Evolutionary conservation across 2,888 invertebrate species (phyloP).

Genomic region (Scaptomyza polygonia): DNA sequence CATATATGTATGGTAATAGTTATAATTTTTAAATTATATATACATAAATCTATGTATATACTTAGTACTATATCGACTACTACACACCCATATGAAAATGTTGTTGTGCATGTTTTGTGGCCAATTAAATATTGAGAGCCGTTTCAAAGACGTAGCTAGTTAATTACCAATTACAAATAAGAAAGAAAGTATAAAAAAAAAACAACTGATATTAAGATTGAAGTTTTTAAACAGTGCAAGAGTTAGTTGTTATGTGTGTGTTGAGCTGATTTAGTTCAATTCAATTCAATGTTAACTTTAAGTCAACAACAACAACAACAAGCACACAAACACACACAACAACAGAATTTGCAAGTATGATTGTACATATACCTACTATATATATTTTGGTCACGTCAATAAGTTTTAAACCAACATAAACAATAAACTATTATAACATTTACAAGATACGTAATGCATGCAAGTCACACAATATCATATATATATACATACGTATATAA

Average conservation of each 20-base stretch:
- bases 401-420: constrained; percentile 45
- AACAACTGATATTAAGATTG: constrained; percentile 42
- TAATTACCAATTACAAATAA: constrained; percentile 44
- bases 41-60: constrained; percentile 13
- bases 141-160: constrained; percentile 54
- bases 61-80: constrained; percentile 2
- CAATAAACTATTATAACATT: constrained; percentile 30
- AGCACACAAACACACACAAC: not conserved
- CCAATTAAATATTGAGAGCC: constrained; percentile 22
- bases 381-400: constrained; percentile 25
- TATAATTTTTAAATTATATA: constrained; percentile 73
- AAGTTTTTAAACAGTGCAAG: constrained; percentile 36
- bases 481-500: constrained; percentile 14
- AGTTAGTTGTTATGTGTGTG: constrained; percentile 61
- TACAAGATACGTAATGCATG: constrained; percentile 62
- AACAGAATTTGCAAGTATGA: constrained; percentile 5
- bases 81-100: constrained; percentile 16
- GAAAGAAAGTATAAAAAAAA: constrained; percentile 19
- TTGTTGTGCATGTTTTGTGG: constrained; percentile 25
- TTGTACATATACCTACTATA: constrained; percentile 22
- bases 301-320: constrained; percentile 38
- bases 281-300: constrained; percentile 51
- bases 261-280: constrained; percentile 76
- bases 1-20: constrained; percentile 52
- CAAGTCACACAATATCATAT: constrained; percentile 58